Conservation (phyloP, 2,888 invertebrate genomes). For the Andrena chrysosceles region DNA sequence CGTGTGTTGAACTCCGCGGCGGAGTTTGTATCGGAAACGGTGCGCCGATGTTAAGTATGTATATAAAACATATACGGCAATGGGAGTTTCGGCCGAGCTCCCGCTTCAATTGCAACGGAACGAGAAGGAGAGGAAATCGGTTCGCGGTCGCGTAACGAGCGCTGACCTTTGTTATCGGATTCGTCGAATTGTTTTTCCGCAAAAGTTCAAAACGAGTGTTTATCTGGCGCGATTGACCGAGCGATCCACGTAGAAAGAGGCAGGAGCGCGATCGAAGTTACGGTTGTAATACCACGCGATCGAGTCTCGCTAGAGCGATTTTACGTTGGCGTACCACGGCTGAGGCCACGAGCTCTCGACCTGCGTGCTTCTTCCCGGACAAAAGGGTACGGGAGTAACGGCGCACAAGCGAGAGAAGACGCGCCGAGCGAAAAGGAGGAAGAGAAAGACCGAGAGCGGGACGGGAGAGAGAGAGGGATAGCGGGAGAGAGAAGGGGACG, state of each 20-base stretch:
- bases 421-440: constrained; percentile 58
- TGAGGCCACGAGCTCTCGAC: constrained; percentile 70
- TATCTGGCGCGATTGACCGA: constrained; percentile 23
- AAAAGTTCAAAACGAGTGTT: constrained; percentile 42
- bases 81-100: constrained; percentile 3
- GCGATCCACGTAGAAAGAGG: background rate
- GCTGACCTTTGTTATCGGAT: constrained; percentile 57
- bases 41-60: constrained; percentile 9
- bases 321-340: constrained; percentile 47
- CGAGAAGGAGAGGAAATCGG: constrained; percentile 24
- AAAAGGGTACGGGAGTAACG: constrained; percentile 59
- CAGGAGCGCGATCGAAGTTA: constrained; percentile 8
- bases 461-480: background rate
- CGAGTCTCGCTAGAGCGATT: constrained; percentile 53
- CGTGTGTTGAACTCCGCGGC: constrained; percentile 45
- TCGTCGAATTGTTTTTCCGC: constrained; percentile 58
- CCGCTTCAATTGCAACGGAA: constrained; percentile 33
- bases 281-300: constrained; percentile 40
- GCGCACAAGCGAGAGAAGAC: constrained; percentile 13
- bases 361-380: constrained; percentile 66
- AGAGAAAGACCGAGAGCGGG: constrained; percentile 26
- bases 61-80: background rate
- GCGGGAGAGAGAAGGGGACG: background rate
- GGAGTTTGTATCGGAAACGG: background rate
- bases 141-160: constrained; percentile 36